Percentiles rank a stretch among this genome's conserved stretches.
phyloP scores from a whole-genome alignment of 2,888 invertebrate species.

The Nephrotoma flavescens region DNA sequence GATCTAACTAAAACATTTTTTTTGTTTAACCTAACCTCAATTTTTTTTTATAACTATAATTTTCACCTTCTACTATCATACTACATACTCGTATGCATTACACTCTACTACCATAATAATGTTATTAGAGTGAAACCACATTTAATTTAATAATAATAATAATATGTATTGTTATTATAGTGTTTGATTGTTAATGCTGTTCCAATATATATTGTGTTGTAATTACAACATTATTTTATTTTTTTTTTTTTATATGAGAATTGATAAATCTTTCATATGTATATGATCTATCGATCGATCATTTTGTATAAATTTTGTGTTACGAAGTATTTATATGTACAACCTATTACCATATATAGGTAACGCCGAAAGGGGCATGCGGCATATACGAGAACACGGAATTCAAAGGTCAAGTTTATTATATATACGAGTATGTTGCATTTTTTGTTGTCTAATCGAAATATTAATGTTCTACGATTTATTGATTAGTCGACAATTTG shows the following conservation, averaged over 20 bases:
- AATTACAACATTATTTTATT: neutral
- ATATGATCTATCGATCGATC: neutral
- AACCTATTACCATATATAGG: neutral
- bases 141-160: neutral
- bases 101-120: neutral
- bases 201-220: neutral
- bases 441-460: too few relatives aligned
- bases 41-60: neutral
- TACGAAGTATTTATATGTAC: neutral
- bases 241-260: neutral
- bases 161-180: neutral
- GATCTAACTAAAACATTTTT: neutral
- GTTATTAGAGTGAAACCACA: neutral
- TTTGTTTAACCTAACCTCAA: neutral
- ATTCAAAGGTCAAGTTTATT: neutral
- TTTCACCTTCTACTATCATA: neutral
- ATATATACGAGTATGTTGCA: too few relatives aligned
- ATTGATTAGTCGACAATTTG: too few relatives aligned
- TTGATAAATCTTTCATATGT: neutral
- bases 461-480: too few relatives aligned
- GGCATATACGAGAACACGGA: neutral
- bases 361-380: neutral
- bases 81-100: neutral
- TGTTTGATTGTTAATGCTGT: neutral
- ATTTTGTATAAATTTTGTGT: neutral